A percentile compares a stretch with the other conserved stretches of the same genome.
These are phyloP conservation scores for Stigmatopora argus DNA, from an alignment of 2,113 vertebrate genomes.

Conservation along the genomic window DNA sequence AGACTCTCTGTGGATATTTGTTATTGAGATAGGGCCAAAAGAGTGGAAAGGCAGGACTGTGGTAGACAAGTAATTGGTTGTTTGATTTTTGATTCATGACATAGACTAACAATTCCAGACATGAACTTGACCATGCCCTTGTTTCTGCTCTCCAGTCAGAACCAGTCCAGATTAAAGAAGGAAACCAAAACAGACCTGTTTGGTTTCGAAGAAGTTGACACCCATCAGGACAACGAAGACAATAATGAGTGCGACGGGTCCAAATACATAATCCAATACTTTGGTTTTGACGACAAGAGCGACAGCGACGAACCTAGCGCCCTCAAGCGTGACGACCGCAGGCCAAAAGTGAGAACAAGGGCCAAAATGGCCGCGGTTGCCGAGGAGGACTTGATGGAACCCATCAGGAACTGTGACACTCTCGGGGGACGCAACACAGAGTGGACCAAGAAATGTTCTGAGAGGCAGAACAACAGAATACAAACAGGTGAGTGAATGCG, in stretches of 20 bases:
- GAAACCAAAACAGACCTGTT: conserved; percentile 88
- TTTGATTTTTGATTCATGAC: neutral
- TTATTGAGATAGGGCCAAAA: too few relatives aligned
- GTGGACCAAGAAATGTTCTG: conserved; percentile 30
- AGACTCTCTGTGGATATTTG: too few relatives aligned
- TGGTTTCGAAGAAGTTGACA: conserved; percentile 85
- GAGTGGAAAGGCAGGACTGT: too few relatives aligned
- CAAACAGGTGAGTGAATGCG: conserved; percentile 34
- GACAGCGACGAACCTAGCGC: conserved; percentile 83
- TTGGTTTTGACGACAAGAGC: conserved; percentile 95
- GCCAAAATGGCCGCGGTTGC: conserved; percentile 66
- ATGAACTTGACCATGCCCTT: neutral
- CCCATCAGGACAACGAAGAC: conserved; percentile 66
- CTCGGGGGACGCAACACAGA: conserved; percentile 1
- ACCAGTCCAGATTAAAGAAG: conserved; percentile 87
- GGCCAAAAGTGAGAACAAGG: conserved; percentile 42
- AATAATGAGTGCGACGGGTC: conserved; percentile 73
- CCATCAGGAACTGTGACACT: conserved; percentile 7
- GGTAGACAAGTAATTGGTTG: too few relatives aligned
- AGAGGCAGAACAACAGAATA: conserved; percentile 28
- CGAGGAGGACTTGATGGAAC: conserved; percentile 55
- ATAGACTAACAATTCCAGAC: neutral
- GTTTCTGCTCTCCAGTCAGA: conserved; percentile 69
- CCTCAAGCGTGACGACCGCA: conserved; percentile 43
- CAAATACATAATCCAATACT: conserved; percentile 96